A percentile compares a stretch with the other conserved stretches of the same genome.
Conservation (phyloP, 2,113 vertebrate species). For the Pan troglodytes region DNA sequence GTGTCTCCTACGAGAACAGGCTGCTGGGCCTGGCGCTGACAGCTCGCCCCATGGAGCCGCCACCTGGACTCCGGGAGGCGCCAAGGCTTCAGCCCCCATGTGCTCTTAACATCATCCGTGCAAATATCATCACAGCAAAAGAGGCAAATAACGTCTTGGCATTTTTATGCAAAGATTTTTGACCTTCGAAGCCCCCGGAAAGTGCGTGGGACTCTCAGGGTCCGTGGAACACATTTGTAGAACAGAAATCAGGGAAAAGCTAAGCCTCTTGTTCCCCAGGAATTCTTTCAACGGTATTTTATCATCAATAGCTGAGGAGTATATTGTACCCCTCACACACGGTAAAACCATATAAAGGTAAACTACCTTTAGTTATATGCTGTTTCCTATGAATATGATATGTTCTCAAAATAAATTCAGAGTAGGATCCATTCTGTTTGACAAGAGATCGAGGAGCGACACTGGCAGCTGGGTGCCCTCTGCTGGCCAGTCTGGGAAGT, state of each 20-base stretch:
- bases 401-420: background rate
- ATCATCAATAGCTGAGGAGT: too few species aligned
- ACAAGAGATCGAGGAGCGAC: accelerated
- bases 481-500: background rate
- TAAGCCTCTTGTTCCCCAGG: background rate
- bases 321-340: accelerated
- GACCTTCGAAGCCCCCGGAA: background rate
- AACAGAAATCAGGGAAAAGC: background rate
- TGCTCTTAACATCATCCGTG: accelerated
- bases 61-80: accelerated
- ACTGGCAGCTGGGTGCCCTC: background rate
- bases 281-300: background rate
- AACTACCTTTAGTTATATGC: accelerated
- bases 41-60: background rate
- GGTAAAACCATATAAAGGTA: background rate
- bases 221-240: accelerated
- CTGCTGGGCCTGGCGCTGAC: accelerated
- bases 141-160: accelerated
- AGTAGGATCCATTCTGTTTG: accelerated
- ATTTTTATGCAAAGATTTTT: background rate
- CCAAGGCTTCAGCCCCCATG: too few species aligned
- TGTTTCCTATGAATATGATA: accelerated
- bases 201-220: background rate
- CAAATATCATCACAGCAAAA: accelerated
- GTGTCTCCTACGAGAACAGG: accelerated